These are phyloP conservation scores for Irena cyanogastra DNA, from an alignment of 2,113 vertebrate genomes.

Conservation along the genomic window DNA sequence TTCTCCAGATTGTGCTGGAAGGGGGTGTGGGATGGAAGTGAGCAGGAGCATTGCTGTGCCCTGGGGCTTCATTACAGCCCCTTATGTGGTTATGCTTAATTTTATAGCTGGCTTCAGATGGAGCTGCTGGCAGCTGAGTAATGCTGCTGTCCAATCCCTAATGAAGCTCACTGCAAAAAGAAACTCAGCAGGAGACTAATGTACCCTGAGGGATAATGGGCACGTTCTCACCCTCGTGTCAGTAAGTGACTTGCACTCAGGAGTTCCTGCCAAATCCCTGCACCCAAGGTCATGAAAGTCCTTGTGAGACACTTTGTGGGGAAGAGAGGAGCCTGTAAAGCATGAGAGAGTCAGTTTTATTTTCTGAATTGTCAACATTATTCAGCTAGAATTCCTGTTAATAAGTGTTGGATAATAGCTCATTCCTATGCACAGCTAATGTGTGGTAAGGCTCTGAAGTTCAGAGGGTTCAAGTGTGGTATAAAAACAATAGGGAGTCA, in stretches of 20 bases:
- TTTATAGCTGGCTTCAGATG: constrained; percentile 45
- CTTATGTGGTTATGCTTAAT: background rate
- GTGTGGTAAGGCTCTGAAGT: background rate
- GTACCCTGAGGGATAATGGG: background rate
- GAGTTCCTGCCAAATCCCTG: background rate
- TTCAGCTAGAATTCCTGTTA: background rate
- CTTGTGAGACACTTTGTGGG: background rate
- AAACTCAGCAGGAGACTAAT: background rate
- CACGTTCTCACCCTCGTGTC: background rate
- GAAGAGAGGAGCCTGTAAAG: background rate
- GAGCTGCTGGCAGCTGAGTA: background rate
- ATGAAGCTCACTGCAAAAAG: background rate
- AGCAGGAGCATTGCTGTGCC: background rate
- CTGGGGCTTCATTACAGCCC: background rate
- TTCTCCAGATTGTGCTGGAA: background rate
- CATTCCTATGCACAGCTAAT: background rate
- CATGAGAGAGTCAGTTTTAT: background rate
- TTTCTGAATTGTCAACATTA: background rate
- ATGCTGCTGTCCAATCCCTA: background rate
- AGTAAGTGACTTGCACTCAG: background rate
- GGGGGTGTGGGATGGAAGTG: background rate
- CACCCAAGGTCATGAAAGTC: background rate
- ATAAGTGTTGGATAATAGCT: background rate
- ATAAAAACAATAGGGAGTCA: fast-evolving
- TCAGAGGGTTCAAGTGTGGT: background rate